Evolutionary conservation across 2,888 invertebrate species (phyloP).

Genomic region (Limnephilus marmoratus): DNA sequence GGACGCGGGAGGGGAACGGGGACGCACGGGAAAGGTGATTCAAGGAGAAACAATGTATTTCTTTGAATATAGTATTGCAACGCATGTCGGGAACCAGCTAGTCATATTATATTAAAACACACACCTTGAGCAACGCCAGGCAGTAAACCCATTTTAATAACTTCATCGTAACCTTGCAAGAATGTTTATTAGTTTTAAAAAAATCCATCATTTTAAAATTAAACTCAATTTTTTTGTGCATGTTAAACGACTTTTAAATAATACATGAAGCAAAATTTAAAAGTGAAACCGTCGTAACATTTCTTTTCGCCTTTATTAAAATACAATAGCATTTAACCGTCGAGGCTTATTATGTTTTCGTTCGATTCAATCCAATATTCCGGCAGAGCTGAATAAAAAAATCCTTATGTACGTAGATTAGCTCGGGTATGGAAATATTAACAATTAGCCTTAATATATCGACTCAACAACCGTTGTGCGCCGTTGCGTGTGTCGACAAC

Average conservation of each 20-base stretch:
- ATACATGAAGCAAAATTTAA: neutral
- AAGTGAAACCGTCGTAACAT: neutral
- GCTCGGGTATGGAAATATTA: constrained; percentile 34
- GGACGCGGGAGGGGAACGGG: too few relatives aligned
- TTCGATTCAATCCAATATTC: constrained; percentile 2
- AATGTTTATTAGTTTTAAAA: neutral
- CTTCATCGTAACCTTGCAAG: neutral
- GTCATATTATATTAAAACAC: too few relatives aligned
- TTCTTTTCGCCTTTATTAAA: neutral
- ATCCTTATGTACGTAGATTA: constrained; percentile 8
- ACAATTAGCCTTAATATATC: constrained; percentile 48
- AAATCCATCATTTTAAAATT: neutral
- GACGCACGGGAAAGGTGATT: too few relatives aligned
- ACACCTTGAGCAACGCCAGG: too few relatives aligned
- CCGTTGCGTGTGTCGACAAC: constrained; percentile 49
- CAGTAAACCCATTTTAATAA: too few relatives aligned
- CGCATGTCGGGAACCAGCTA: too few relatives aligned
- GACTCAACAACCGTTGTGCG: constrained; percentile 41
- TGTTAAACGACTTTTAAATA: neutral
- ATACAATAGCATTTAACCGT: neutral
- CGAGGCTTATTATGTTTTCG: neutral
- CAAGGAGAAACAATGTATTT: too few relatives aligned
- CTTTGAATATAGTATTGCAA: too few relatives aligned
- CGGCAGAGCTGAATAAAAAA: constrained; percentile 6
- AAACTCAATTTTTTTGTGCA: neutral